These are phyloP conservation scores for Lamellibrachia columna DNA, from an alignment of 2,888 invertebrate genomes.

Conservation along the genomic window DNA sequence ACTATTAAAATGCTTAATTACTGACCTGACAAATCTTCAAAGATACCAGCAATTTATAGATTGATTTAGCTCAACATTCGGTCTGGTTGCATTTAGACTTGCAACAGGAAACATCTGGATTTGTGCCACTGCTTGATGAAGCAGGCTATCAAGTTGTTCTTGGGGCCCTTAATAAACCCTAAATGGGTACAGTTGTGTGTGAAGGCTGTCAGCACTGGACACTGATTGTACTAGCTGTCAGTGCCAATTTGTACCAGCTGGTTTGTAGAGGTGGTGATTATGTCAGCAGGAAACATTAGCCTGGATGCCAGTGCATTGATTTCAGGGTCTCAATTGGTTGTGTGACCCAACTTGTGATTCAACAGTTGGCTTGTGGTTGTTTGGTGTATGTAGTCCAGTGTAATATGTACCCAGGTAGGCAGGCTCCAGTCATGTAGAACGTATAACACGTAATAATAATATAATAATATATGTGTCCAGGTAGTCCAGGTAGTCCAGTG, in stretches of 20 bases:
- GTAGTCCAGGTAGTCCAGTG: too few species aligned
- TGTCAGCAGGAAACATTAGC: neutral
- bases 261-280: neutral
- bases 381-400: neutral
- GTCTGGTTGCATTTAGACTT: neutral
- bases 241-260: neutral
- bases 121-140: slow-evolving; percentile 3
- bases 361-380: neutral
- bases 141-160: neutral
- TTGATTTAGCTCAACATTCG: neutral
- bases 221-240: neutral
- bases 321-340: neutral
- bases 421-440: neutral
- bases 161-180: neutral
- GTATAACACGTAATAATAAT: neutral
- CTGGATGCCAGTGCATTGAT: neutral
- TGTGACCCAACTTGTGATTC: neutral
- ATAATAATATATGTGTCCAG: too few species aligned
- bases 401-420: neutral
- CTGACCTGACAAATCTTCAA: neutral
- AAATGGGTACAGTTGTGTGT: neutral
- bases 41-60: neutral
- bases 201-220: neutral
- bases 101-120: neutral
- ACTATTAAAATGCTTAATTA: too few species aligned